These are phyloP conservation scores for Graptemys geographica DNA, from an alignment of 2,797 vertebrate species.

Conservation along the genomic window DNA sequence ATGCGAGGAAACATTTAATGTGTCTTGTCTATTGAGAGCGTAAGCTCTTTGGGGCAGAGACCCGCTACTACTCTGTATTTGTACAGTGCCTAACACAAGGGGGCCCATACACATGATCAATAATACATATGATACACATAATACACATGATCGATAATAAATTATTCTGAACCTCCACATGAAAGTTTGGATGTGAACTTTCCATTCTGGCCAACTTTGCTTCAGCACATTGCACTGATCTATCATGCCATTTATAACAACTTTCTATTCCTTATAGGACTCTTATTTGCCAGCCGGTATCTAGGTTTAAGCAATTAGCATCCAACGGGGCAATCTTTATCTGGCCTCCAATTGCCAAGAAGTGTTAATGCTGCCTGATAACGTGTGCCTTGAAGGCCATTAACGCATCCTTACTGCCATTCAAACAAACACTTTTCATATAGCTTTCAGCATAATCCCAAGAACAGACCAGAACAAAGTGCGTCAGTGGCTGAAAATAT, in stretches of 20 bases:
- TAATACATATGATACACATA: neutral
- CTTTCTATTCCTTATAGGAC: neutral
- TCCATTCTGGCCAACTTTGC: neutral
- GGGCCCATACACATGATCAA: neutral
- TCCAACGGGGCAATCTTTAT: neutral
- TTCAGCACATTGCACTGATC: neutral
- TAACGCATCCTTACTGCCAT: neutral
- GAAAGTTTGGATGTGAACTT: neutral
- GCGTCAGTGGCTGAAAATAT: neutral
- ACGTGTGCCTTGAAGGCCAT: neutral
- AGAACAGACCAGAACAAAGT: neutral
- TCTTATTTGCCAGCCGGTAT: neutral
- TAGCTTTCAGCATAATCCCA: neutral
- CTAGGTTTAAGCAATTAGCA: conserved; percentile 1
- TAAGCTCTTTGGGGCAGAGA: neutral
- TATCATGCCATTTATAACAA: neutral
- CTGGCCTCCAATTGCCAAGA: neutral
- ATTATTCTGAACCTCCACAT: neutral
- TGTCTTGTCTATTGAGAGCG: neutral
- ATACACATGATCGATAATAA: neutral
- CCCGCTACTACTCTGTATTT: neutral
- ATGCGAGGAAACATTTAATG: neutral
- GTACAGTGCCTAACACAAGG: neutral
- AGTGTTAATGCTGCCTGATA: neutral
- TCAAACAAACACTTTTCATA: neutral